Conservation (phyloP, 2,113 vertebrate species). For the Menura novaehollandiae region DNA sequence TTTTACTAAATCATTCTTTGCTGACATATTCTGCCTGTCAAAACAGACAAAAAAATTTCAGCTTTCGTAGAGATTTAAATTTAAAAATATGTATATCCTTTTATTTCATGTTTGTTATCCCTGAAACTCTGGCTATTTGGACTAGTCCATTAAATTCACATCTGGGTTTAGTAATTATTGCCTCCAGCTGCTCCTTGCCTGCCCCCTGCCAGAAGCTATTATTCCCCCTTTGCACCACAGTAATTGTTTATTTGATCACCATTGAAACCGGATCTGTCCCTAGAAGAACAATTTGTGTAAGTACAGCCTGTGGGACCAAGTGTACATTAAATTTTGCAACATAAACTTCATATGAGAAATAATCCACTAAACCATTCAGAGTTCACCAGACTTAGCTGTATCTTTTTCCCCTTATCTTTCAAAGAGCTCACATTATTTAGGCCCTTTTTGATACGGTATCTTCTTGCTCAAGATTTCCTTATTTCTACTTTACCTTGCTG, state of each 20-base stretch:
- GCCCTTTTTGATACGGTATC: neutral
- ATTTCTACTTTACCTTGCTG: neutral
- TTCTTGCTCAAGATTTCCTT: neutral
- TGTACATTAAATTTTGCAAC: neutral
- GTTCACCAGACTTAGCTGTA: neutral
- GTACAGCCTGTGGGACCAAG: neutral
- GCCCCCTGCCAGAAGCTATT: constrained; percentile 41
- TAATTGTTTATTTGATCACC: constrained; percentile 46
- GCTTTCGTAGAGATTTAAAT: accelerated
- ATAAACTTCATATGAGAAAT: neutral
- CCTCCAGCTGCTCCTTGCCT: constrained; percentile 39
- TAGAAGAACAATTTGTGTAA: constrained; percentile 6
- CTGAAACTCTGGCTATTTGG: neutral
- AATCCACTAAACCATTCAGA: neutral
- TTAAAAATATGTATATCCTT: neutral
- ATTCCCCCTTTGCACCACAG: neutral
- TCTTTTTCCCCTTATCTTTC: neutral
- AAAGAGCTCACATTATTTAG: neutral
- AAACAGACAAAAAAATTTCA: neutral
- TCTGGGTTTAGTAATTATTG: constrained; percentile 34
- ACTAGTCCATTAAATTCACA: constrained; percentile 13
- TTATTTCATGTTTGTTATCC: neutral
- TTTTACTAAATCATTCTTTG: neutral
- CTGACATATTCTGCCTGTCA: neutral
- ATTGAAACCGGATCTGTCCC: neutral